Evolutionary conservation across 2,888 invertebrate genomes (phyloP).

Genomic region (Stenodema calcarata): DNA sequence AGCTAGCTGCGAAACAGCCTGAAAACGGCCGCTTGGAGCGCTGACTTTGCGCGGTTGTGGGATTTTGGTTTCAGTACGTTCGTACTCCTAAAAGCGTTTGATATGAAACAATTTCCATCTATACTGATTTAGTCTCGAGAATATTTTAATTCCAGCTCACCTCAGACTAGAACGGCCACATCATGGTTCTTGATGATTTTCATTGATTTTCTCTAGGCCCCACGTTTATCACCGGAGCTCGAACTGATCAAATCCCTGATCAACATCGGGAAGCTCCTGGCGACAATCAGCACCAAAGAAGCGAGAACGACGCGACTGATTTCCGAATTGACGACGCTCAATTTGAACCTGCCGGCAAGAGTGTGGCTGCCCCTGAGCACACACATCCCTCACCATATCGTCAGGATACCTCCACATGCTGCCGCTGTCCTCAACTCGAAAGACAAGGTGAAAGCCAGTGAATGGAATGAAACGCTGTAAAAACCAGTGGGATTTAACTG

Average conservation of each 20-base stretch:
- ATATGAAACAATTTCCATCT: too few species aligned
- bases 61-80: too few species aligned
- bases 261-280: slow-evolving; percentile 82
- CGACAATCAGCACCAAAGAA: slow-evolving; percentile 84
- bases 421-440: slow-evolving; percentile 99
- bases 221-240: slow-evolving; percentile 80
- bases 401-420: slow-evolving; percentile 95
- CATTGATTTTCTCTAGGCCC: slow-evolving; percentile 68
- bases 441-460: slow-evolving; percentile 78
- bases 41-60: too few species aligned
- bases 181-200: not conserved
- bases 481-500: too few species aligned
- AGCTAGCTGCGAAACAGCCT: too few species aligned
- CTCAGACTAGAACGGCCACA: not conserved
- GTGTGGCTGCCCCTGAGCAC: slow-evolving; percentile 96
- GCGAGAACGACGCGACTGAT: slow-evolving; percentile 90
- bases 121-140: not conserved
- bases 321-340: slow-evolving; percentile 90
- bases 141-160: not conserved
- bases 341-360: slow-evolving; percentile 95
- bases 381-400: slow-evolving; percentile 83
- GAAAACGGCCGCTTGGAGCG: too few species aligned
- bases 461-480: too few species aligned
- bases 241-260: slow-evolving; percentile 89
- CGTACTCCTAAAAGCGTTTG: too few species aligned